Evolutionary conservation across 2,113 vertebrate species (phyloP).

Genomic region (Lontra canadensis): DNA sequence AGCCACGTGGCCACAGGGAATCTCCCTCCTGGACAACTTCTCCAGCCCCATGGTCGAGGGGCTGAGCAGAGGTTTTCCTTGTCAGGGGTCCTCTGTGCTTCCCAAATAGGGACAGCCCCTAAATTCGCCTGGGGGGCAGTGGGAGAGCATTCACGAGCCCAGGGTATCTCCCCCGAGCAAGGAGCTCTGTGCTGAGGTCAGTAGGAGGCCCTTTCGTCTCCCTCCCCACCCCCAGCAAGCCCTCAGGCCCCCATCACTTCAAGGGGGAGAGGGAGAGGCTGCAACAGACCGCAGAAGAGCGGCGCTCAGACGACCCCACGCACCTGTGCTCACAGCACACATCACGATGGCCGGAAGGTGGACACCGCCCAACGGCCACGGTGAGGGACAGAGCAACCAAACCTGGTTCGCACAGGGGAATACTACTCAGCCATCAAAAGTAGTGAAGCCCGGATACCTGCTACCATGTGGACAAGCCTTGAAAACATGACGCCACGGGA

Average conservation of each 20-base stretch:
- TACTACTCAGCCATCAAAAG: background rate
- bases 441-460: fast-evolving
- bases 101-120: background rate
- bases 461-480: fast-evolving
- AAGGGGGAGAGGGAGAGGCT: background rate
- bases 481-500: background rate
- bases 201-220: background rate
- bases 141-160: background rate
- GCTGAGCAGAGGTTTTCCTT: background rate
- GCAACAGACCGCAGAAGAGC: background rate
- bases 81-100: no score
- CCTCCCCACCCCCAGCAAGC: background rate
- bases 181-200: background rate
- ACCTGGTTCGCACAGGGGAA: fast-evolving
- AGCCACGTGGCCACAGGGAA: background rate
- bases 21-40: background rate
- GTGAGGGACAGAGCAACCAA: no score
- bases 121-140: background rate
- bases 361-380: fast-evolving
- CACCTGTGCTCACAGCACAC: background rate
- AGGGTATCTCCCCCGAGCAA: background rate
- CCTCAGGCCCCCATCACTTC: fast-evolving
- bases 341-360: background rate
- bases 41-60: fast-evolving
- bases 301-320: fast-evolving